Base-by-base conservation (phyloP, 2,888 invertebrate species). In the Drosophila subquinaria region DNA sequence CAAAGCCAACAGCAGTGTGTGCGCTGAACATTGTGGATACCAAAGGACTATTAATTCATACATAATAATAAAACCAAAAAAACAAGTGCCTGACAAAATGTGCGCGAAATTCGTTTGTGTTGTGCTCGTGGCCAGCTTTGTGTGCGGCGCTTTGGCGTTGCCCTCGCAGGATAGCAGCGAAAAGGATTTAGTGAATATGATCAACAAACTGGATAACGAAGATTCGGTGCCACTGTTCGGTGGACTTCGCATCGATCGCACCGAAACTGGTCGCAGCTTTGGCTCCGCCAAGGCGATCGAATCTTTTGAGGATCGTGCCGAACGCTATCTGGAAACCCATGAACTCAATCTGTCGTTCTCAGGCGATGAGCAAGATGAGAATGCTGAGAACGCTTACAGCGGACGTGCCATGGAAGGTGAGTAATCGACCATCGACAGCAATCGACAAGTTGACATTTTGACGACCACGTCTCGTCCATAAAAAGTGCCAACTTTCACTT, bases 261-360 rank as follows among this genome's bases (percentile, higher is more conserved):
- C 89, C 42, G 92, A 92, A 60, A 88, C 86, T 64, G 91, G 90
- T 40, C 91, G 91, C 72, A 86, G 90, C 72, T 92, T 92, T 38
- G 91, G 91, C 53, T 85, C 82, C 20, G 79, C 69, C 72, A 91
- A 89, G 72, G 76, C 81, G 61, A 66, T 90, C 30, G 93, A 93
- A 81, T 92, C 93, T 68, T 88, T 94, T 36, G 87, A 94, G 61
- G 94, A 94, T 72, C 93, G 94, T 74, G 92, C 93, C 76, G 90
- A 93, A 69, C 92, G 93, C 68, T 94, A 93, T 83, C 82, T 94
- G 73, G 88, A 91, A 55, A 93, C 92, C 40, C 94, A 94, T 73
- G 93, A 94, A 79, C 78, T 94, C 62, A 93, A 92, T 79, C 90
- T 94, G 51, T 91, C 93, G 55, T 90, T 92, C 88, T 93, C 94